phyloP scores from a whole-genome alignment of 2,113 vertebrate genomes.

The Rhabdomys dilectus region DNA sequence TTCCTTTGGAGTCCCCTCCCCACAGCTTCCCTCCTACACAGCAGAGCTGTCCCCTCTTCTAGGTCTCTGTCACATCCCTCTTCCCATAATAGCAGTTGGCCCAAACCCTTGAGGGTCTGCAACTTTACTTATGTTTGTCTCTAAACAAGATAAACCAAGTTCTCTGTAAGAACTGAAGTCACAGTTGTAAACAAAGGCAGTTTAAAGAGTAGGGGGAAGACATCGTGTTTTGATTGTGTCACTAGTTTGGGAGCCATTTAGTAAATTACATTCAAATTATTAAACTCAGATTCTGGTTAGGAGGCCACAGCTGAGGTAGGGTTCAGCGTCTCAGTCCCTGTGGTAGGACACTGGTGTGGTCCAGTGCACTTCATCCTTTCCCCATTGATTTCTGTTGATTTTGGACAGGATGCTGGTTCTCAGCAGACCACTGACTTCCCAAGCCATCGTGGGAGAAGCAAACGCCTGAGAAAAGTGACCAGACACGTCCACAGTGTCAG shows the following conservation, averaged over 20 bases:
- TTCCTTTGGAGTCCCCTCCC: not conserved
- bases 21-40: not conserved
- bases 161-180: conserved; percentile 20
- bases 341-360: too few species aligned
- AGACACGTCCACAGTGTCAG: not conserved
- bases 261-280: conserved; percentile 45
- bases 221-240: not conserved
- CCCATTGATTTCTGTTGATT: conserved; percentile 1
- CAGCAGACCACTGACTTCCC: not conserved
- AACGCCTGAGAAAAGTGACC: conserved; percentile 61
- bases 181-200: conserved; percentile 50
- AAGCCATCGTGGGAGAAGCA: not conserved
- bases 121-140: conserved; percentile 26
- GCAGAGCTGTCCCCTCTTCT: not conserved
- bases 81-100: not conserved
- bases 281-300: not conserved
- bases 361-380: not conserved
- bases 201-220: not conserved
- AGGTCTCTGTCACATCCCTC: conserved; percentile 37
- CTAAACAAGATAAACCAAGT: conserved; percentile 61
- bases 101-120: not conserved
- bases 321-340: not conserved
- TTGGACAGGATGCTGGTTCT: not conserved
- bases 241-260: conserved; percentile 35
- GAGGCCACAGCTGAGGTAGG: not conserved